Conservation (phyloP, 2,888 invertebrate species). For the Lasioglossum pauxillum region DNA sequence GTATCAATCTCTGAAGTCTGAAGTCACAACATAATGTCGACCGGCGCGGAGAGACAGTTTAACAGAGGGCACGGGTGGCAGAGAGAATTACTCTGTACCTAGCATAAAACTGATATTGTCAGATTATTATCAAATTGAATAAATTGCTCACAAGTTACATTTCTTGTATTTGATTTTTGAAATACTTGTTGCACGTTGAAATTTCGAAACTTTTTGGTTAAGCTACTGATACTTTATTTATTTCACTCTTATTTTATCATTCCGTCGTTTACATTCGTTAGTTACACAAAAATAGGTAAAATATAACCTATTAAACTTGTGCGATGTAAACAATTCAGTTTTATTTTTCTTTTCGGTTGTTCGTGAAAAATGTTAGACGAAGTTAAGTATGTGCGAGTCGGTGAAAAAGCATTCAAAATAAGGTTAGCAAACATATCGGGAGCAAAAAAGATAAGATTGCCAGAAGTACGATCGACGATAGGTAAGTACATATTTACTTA, state of each 20-base stretch:
- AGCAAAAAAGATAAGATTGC: too few species aligned
- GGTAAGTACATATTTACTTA: neutral
- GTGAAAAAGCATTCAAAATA: neutral
- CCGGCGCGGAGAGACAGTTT: too few species aligned
- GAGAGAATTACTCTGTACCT: too few species aligned
- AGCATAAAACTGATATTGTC: neutral
- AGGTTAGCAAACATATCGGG: neutral
- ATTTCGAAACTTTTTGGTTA: neutral
- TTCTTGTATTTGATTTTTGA: neutral
- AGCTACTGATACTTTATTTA: slow-evolving; percentile 5
- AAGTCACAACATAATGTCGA: too few species aligned
- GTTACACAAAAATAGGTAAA: neutral
- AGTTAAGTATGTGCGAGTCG: neutral
- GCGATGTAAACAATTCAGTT: neutral
- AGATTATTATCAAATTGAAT: neutral
- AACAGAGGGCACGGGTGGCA: too few species aligned
- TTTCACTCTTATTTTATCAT: neutral
- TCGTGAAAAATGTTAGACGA: neutral
- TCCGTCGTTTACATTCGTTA: neutral
- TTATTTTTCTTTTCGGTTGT: neutral
- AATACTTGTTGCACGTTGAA: neutral
- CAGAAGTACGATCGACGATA: neutral
- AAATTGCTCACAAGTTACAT: neutral
- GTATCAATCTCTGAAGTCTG: too few species aligned
- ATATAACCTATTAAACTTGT: neutral